A percentile compares a stretch with the other conserved stretches of the same genome.
Evolutionary conservation across 2,888 invertebrate species (phyloP).

Genomic region (Abrostola tripartita): DNA sequence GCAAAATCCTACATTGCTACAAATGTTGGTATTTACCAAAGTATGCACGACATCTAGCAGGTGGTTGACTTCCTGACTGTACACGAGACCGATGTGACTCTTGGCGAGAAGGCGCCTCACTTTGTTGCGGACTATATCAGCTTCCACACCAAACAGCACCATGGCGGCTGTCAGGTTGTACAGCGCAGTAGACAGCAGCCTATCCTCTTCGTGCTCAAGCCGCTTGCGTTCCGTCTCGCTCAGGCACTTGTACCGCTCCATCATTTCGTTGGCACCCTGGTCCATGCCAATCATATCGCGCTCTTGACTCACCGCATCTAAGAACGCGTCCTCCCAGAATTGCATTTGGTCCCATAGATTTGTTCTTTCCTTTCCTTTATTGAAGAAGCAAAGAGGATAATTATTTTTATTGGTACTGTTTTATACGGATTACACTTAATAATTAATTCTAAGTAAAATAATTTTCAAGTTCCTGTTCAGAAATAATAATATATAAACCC

Average conservation of each 20-base stretch:
- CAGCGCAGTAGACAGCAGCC: constrained; percentile 97
- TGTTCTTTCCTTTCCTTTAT: constrained; percentile 92
- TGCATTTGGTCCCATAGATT: constrained; percentile 99
- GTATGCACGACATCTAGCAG: constrained; percentile 98
- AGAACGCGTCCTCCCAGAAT: constrained; percentile 99
- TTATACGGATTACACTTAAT: background rate
- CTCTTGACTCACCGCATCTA: constrained; percentile 99
- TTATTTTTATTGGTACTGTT: background rate
- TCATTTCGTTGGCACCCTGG: constrained; percentile 99
- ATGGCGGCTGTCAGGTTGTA: constrained; percentile 99
- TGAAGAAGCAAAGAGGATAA: constrained; percentile 4
- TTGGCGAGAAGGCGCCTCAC: constrained; percentile 97
- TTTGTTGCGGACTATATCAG: constrained; percentile 95
- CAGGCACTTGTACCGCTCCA: constrained; percentile 98
- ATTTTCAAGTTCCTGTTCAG: too few species aligned
- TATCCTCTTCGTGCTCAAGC: constrained; percentile 99
- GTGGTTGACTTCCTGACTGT: constrained; percentile 99
- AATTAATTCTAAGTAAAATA: too few species aligned
- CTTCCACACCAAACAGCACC: constrained; percentile 96
- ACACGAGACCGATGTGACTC: constrained; percentile 98
- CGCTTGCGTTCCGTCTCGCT: constrained; percentile 98
- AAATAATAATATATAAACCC: too few species aligned
- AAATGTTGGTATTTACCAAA: constrained; percentile 90
- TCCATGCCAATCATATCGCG: constrained; percentile 99
- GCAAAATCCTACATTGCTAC: too few species aligned